Percentiles rank a stretch among this genome's conserved stretches.
phyloP scores from a whole-genome alignment of 1,140 invertebrate genomes.

The Armadillidium nasatum region DNA sequence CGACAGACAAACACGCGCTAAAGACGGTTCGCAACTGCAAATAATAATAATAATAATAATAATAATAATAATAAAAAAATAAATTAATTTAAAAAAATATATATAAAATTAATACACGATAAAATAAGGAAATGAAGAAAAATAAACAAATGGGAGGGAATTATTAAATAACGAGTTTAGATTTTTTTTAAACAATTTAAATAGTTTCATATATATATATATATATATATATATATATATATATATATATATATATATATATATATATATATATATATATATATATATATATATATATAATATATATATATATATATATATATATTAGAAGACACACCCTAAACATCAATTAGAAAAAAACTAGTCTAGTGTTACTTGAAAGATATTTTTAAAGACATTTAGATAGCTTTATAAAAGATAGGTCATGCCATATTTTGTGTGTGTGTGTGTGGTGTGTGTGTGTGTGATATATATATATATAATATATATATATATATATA shows the following conservation, averaged over 20 bases:
- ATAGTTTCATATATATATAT: background rate
- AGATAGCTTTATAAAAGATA: too few species aligned
- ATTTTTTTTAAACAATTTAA: too few species aligned
- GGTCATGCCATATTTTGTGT: too few species aligned
- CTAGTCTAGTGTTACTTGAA: too few species aligned
- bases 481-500: constrained; percentile 16
- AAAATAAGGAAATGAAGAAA: background rate
- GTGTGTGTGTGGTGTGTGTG: too few species aligned
- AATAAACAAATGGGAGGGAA: too few species aligned
- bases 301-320: background rate
- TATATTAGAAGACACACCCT: too few species aligned
- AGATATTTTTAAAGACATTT: too few species aligned
- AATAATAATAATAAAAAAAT: constrained; percentile 4
- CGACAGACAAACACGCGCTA: constrained; percentile 54
- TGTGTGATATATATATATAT: constrained; percentile 7
- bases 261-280: constrained; percentile 18
- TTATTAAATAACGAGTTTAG: too few species aligned
- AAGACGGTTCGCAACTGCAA: constrained; percentile 17
- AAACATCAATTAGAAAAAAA: too few species aligned
- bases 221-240: constrained; percentile 16
- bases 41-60: too few species aligned
- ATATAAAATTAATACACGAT: background rate
- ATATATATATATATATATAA: background rate
- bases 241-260: constrained; percentile 10
- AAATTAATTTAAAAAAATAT: background rate